Base-by-base conservation (phyloP, 2,113 vertebrate genomes). In the Pleuronectes platessa region DNA sequence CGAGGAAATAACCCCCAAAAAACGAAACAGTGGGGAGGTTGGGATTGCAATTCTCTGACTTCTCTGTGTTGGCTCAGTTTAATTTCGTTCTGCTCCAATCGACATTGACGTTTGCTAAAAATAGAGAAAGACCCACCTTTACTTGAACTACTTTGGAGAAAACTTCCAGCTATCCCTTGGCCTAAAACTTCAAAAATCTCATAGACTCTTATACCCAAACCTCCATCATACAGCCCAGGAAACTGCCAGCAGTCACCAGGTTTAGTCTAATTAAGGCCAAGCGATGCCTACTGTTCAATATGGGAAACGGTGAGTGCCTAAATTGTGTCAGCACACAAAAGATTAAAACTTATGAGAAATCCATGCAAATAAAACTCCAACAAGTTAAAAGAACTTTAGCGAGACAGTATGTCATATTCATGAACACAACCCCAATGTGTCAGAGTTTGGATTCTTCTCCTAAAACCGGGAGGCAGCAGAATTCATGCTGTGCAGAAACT, bases 341-440 rank as follows among this genome's bases (percentile, higher is more conserved):
- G 37, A 83, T 65, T 59, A 54, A 27, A 83, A 77, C 40, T 78
- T 53, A 49, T 54, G 78, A 84, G 78, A 58, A 73, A 88, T 75
- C 31, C 81, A 78, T 87, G 77, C 81, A 78, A 73, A 89, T 84
- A 78, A 65, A 74, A 83, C 62, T 71, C 51, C 51, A 35, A 82
- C 45, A 61, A 74, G 77, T 64, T 47, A 21, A 79, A 68, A 58
- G 40, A 81, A 60, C 61, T 77, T 75, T 17, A 61, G 49, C 66
- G 23, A 49, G 73, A 85, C 75, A 69, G 74, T 18, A 26, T 74
- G 80, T 82, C 85, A 82, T 59, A 74, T 79, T 85, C 86, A 87
- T 85, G 82, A 87, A 75, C 55, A 82, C 88, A 91, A 89, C 90
- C 89, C 76, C 83, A 90, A 91, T 92, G 88, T 90, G 88, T 92